Base-by-base conservation (phyloP, 2,888 invertebrate species). In the Euspilapteryx auroguttella region DNA sequence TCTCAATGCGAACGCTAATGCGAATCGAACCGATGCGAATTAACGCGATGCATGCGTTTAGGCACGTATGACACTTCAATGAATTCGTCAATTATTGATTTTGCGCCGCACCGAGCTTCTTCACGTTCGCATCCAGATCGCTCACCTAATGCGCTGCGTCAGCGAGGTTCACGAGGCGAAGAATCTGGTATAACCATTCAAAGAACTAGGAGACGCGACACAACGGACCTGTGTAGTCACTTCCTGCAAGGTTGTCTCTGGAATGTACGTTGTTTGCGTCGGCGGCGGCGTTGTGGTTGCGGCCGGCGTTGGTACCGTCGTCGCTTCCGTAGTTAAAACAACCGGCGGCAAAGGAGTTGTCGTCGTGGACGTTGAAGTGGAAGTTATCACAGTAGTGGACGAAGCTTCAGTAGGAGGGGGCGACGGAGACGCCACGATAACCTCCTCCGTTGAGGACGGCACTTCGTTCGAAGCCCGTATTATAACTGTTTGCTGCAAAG, bases 401-500 rank as follows among this genome's bases (percentile, higher is more conserved):
- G n/a, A n/a, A n/a, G n/a, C n/a, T n/a, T n/a, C n/a, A n/a, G n/a
- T n/a, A n/a, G 25, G 3, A 4, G 25, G 3, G 3, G 25, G 21
- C 10, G 28, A 12, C 14, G 47, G 45, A 35, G 53, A 47, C 33
- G 65, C 48, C 27, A 63, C n/a, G n/a, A n/a, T n/a, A n/a, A n/a
- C n/a, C n/a, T n/a, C n/a, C n/a, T n/a, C 50, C 32, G 64, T 50
- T 40, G 55, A 37, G 42, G 46, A 45, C 10, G 63, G 71, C 30
- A 63, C 47, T 51, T 69, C 71, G 54, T 66, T 65, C 38, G 75
- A 66, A 40, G 61, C 66, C 41, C 65, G 68, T 43, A 75, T 73
- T 53, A 68, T 62, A 47, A 75, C 69, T 36, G 75, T 75, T 55
- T 71, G 75, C 75, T 75, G 75, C 9, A 73, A 75, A 71, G 73